Evolutionary conservation across 2,113 vertebrate genomes (phyloP), one percentile per base, ranked within the genome.

Genomic region (Heterotilapia buettikoferi): DNA sequence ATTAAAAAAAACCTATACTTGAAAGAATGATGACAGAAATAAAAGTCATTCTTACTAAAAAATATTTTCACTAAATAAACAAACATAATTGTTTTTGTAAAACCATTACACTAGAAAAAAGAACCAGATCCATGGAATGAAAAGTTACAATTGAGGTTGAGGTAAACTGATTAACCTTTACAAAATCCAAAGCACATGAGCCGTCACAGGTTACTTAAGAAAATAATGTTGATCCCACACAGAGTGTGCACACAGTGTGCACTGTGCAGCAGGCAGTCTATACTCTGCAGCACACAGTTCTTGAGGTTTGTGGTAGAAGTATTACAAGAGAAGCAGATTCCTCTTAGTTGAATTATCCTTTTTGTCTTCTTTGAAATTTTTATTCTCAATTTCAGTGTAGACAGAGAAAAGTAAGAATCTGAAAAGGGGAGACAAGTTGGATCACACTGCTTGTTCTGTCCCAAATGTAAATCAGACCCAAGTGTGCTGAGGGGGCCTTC

Each of bases 341-440:
- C 47, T 89, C 59, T 93, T 91, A 83, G 90, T 91, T 80, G 54
- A 90, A 52, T 29, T 59, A 68, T 90, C 91, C 81, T 54, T 63
- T 63, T 63, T 63, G 59, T 33, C 9, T 63, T 33, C 9, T 33
- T 63, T 63, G 59, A 63, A 63, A 11, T 63, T 33, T 19, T 33
- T 63, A 9, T 33, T 11, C 29, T 63, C 9, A 63, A n/a, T 63
- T 36, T 36, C 18, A 63, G 31, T 63, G 16, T 63, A 36, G 31
- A n/a, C 59, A 63, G 59, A 63, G 59, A 63, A 63, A 63, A 63
- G 59, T 11, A n/a, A 2, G 59, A 63, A 63, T 33, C 18, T 63
- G 31, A 63, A 63, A 63, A 63, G 16, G 3, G 18, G 29, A 63
- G 19, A 36, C 31, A 63, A 63, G 59, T 63, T 31, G 36, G 6